Base-by-base conservation (phyloP, 2,113 vertebrate genomes). In the Brachirus orientalis region DNA sequence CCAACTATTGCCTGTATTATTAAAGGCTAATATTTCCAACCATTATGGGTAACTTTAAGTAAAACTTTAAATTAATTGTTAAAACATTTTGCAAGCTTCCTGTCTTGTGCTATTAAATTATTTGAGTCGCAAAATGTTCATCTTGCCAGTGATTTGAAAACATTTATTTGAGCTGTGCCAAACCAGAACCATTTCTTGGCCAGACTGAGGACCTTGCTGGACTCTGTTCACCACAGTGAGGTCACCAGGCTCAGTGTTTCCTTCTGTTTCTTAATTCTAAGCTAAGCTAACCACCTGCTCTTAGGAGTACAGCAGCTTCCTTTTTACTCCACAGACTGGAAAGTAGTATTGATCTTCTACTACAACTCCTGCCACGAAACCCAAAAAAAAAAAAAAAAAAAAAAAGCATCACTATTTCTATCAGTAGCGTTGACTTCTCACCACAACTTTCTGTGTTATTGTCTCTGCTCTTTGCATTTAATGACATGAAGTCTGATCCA, bases 401-500 rank as follows among this genome's bases (percentile, higher is more conserved):
- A 28, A 28, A 28, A 28, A 28, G 28, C 28, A 28, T 28, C 3
- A 28, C 6, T 28, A 13, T 47, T 47, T 19, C 18, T 6, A 11
- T 28, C 28, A 1, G 28, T 28, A 19, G 11, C 1, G 45, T 20
- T 9, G 13, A 11, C 20, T 52, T 28, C 28, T 28, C 28, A 28
- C 22, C 3, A 0, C 13, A 1, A 19, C 10, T 55, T 59, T 57
- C 5, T 45, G 3, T 10, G 16, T 18, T 7, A 66, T 13, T 14
- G 6, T 12, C 13, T 55, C 22, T 54, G 14, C 28, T 11, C 14
- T 69, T 51, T 18, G 17, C 10, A 58, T 77, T 56, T 41, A 36
- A 50, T 22, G 36, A 38, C 16, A 0, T 17, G 17, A 28, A 50
- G 11, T 47, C 63, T 53, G 45, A 60, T 51, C 38, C 50, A n/a